Conservation (phyloP, 2,888 invertebrate genomes). For the Quadriops clusia region DNA sequence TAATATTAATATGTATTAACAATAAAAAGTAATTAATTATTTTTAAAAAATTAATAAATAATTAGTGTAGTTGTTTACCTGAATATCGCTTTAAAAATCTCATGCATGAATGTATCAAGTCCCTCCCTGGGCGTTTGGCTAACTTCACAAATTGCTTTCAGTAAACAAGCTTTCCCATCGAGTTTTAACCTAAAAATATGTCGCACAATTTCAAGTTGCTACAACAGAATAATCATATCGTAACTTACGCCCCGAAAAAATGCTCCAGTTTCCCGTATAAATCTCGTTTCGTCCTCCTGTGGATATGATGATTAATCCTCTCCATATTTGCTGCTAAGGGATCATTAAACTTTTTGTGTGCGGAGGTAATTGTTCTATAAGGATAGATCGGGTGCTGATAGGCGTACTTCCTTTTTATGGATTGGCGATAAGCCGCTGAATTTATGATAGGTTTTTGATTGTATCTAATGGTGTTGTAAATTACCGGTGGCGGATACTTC, state of each 20-base stretch:
- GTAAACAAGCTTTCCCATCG: constrained; percentile 48
- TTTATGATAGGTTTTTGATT: too few relatives aligned
- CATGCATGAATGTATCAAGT: constrained; percentile 50
- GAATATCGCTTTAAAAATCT: constrained; percentile 52
- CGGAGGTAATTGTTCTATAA: too few relatives aligned
- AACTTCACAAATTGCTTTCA: constrained; percentile 52
- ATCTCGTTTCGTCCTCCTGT: constrained; percentile 48
- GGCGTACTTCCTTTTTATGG: constrained; percentile 6
- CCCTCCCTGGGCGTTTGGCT: constrained; percentile 32
- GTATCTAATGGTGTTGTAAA: constrained; percentile 15
- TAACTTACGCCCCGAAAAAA: constrained; percentile 48
- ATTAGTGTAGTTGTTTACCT: constrained; percentile 46
- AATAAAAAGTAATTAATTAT: too few relatives aligned
- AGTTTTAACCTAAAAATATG: constrained; percentile 25
- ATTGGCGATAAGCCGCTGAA: constrained; percentile 10
- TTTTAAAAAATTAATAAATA: too few relatives aligned
- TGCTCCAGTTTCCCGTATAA: constrained; percentile 49
- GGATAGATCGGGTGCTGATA: not conserved
- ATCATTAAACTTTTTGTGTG: constrained; percentile 9
- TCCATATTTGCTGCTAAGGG: constrained; percentile 33
- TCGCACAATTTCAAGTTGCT: constrained; percentile 7
- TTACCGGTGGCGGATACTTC: constrained; percentile 14
- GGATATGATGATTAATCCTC: too few relatives aligned
- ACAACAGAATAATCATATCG: constrained; percentile 2
- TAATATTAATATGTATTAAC: too few relatives aligned